These are phyloP conservation scores for Watsonalla binaria DNA, from an alignment of 2,888 invertebrate genomes.

Conservation along the genomic window DNA sequence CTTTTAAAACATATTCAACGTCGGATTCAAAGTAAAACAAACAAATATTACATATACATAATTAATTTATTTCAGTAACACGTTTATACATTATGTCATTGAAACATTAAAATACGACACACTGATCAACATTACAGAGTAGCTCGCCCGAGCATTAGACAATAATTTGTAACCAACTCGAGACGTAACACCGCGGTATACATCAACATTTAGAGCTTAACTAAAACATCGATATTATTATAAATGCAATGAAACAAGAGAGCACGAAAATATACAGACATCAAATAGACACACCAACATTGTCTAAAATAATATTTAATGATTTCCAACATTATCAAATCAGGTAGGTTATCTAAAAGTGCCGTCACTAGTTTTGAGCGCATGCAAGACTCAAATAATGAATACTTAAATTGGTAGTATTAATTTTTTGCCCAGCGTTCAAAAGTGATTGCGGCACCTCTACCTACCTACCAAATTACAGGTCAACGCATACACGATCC, in stretches of 20 bases:
- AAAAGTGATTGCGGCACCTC: no score
- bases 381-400: no score
- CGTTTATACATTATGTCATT: constrained; percentile 40
- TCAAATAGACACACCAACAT: no score
- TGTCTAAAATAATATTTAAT: no score
- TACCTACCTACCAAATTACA: no score
- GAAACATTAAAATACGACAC: constrained; percentile 44
- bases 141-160: constrained; percentile 29
- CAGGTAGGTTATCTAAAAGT: no score
- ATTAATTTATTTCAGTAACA: constrained; percentile 44
- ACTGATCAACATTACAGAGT: constrained; percentile 47
- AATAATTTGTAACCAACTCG: background rate
- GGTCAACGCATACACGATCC: no score
- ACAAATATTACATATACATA: constrained; percentile 12
- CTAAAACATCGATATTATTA: background rate
- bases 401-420: no score
- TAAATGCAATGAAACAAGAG: background rate
- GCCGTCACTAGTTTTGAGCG: no score
- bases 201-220: background rate
- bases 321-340: no score
- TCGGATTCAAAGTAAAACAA: background rate
- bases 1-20: no score
- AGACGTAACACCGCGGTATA: background rate
- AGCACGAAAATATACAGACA: background rate
- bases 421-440: no score